phyloP scores from a whole-genome alignment of 2,888 invertebrate genomes.

The Morpho achilles region DNA sequence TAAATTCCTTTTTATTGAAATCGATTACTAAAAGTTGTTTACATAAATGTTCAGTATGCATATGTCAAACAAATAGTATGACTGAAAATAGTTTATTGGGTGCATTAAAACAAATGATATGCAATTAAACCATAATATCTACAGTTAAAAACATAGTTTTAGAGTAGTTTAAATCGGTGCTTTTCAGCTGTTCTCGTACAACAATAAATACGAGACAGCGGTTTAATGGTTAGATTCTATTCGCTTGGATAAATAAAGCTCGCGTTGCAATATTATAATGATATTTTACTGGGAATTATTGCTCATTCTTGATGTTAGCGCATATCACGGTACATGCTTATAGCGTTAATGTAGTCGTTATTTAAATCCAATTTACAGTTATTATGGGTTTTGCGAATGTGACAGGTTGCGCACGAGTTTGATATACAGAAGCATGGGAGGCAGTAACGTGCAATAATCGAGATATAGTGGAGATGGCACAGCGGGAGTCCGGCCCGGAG shows the following conservation, averaged over 20 bases:
- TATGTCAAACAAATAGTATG: too few relatives aligned
- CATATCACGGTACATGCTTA: conserved; percentile 14
- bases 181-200: conserved; percentile 22
- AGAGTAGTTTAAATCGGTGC: conserved; percentile 13
- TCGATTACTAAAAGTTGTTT: too few relatives aligned
- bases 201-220: conserved; percentile 19
- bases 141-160: conserved; percentile 11
- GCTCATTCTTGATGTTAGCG: conserved; percentile 23
- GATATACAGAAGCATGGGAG: conserved; percentile 55
- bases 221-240: conserved; percentile 18
- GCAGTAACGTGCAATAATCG: conserved; percentile 56
- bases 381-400: conserved; percentile 33
- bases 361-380: conserved; percentile 22
- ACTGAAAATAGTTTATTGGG: too few relatives aligned
- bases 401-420: conserved; percentile 55
- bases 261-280: conserved; percentile 29
- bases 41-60: too few relatives aligned
- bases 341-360: conserved; percentile 21
- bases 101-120: neutral
- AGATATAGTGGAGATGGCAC: conserved; percentile 58
- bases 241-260: conserved; percentile 27
- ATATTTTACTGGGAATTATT: conserved; percentile 29
- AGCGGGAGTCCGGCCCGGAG: conserved; percentile 44
- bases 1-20: too few relatives aligned
- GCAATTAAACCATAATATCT: conserved; percentile 10